Evolutionary conservation across 2,113 vertebrate genomes (phyloP).

Genomic region (Oncorhynchus gorbuscha): DNA sequence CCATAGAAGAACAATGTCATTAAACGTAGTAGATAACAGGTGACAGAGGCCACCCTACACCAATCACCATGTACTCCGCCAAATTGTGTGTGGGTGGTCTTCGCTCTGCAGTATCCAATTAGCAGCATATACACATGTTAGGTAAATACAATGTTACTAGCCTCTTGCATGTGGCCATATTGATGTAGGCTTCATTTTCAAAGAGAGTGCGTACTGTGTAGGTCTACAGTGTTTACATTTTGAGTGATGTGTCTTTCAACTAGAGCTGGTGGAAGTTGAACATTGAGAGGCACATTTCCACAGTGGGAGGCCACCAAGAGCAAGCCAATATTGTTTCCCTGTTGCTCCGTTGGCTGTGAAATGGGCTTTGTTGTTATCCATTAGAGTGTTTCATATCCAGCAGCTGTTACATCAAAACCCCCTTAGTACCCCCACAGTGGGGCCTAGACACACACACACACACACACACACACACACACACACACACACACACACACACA

Average conservation of each 20-base stretch:
- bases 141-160: slow-evolving; percentile 3
- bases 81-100: slow-evolving; percentile 32
- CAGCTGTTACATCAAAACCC: slow-evolving; percentile 60
- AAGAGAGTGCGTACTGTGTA: slow-evolving; percentile 32
- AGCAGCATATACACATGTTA: slow-evolving; percentile 14
- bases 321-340: slow-evolving; percentile 46
- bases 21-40: slow-evolving; percentile 21
- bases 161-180: slow-evolving; percentile 6
- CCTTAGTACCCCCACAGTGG: slow-evolving; percentile 42
- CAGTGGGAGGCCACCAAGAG: slow-evolving; percentile 46
- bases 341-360: slow-evolving; percentile 24
- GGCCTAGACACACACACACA: not conserved
- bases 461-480: not conserved
- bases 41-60: slow-evolving; percentile 33
- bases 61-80: slow-evolving; percentile 36
- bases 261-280: slow-evolving; percentile 30
- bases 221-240: not conserved
- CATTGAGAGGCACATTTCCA: slow-evolving; percentile 21
- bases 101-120: slow-evolving; percentile 18
- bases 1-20: not conserved
- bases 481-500: not conserved
- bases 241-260: slow-evolving; percentile 5
- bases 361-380: slow-evolving; percentile 57
- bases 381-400: slow-evolving; percentile 58
- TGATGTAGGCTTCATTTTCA: slow-evolving; percentile 16